These are phyloP conservation scores for Engraulis encrasicolus DNA, from an alignment of 2,113 vertebrate species.

Conservation along the genomic window DNA sequence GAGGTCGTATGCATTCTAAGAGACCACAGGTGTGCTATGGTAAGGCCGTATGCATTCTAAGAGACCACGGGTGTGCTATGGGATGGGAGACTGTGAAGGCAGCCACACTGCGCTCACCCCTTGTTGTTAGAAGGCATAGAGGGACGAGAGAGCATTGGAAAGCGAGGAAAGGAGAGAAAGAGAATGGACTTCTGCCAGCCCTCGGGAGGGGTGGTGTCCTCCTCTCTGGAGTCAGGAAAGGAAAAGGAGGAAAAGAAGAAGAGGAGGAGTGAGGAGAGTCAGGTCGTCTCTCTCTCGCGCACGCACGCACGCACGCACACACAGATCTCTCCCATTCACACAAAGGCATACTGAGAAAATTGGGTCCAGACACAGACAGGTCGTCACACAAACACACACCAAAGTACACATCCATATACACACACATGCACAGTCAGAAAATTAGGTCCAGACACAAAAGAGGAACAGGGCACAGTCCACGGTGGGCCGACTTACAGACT, in stretches of 20 bases:
- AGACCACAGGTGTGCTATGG: too few relatives aligned
- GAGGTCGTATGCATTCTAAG: too few relatives aligned
- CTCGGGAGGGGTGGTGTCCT: slow-evolving; percentile 83
- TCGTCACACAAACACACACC: slow-evolving; percentile 23
- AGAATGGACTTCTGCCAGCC: slow-evolving; percentile 87
- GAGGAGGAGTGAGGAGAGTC: slow-evolving; percentile 53
- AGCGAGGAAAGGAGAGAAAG: slow-evolving; percentile 88
- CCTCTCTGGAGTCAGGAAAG: slow-evolving; percentile 82
- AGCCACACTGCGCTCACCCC: slow-evolving; percentile 84
- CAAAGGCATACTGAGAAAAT: too few relatives aligned
- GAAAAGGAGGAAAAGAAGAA: slow-evolving; percentile 65
- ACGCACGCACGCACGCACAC: slow-evolving; percentile 42
- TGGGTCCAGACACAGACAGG: too few relatives aligned
- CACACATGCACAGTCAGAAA: not conserved
- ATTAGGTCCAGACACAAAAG: not conserved
- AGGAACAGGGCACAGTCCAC: not conserved
- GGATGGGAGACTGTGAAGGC: slow-evolving; percentile 54
- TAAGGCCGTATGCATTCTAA: too few relatives aligned
- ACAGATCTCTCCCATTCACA: too few relatives aligned
- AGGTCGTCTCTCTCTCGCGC: slow-evolving; percentile 30
- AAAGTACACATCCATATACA: too few relatives aligned
- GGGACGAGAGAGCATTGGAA: slow-evolving; percentile 90
- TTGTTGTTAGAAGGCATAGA: slow-evolving; percentile 85
- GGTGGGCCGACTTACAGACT: slow-evolving; percentile 86
- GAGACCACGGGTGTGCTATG: slow-evolving; percentile 30